phyloP scores from a whole-genome alignment of 2,113 vertebrate genomes.

The Elachura formosa region DNA sequence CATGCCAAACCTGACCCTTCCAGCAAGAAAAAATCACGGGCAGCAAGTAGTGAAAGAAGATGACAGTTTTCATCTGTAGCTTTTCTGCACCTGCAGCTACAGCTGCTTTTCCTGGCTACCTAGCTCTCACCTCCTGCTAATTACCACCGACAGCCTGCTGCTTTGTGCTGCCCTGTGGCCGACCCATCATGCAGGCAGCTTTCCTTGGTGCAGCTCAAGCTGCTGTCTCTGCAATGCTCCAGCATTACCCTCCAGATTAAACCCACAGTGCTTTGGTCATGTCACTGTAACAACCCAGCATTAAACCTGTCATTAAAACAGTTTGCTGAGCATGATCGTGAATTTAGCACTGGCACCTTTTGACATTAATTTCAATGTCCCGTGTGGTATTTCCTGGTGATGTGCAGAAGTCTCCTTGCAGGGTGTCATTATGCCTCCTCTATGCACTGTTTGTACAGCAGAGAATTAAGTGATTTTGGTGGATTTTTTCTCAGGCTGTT shows the following conservation, averaged over 20 bases:
- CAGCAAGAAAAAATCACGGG: conserved; percentile 1
- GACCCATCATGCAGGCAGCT: not conserved
- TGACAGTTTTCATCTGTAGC: not conserved
- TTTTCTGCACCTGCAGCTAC: conserved; percentile 5
- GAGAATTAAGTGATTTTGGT: not conserved
- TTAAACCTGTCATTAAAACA: conserved; percentile 65
- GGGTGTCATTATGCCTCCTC: not conserved
- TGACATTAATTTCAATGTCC: conserved; percentile 54
- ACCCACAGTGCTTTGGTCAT: conserved; percentile 20
- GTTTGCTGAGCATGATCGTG: conserved; percentile 39
- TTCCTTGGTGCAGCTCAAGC: not conserved
- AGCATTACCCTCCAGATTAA: conserved; percentile 48
- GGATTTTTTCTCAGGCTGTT: not conserved
- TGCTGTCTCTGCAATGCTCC: not conserved
- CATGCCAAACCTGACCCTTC: conserved; percentile 3
- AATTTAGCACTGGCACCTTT: conserved; percentile 46
- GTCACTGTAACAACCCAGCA: conserved; percentile 49
- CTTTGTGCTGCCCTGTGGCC: conserved; percentile 36
- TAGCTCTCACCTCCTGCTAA: conserved; percentile 10
- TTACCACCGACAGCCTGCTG: conserved; percentile 39
- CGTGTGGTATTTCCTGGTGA: not conserved
- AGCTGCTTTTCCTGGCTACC: conserved; percentile 9
- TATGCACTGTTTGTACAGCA: not conserved
- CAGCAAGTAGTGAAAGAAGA: not conserved
- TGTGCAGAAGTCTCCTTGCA: not conserved